A percentile compares a stretch with the other conserved stretches of the same genome.
Evolutionary conservation across 2,888 invertebrate genomes (phyloP).

Genomic region (Hypena proboscidalis): DNA sequence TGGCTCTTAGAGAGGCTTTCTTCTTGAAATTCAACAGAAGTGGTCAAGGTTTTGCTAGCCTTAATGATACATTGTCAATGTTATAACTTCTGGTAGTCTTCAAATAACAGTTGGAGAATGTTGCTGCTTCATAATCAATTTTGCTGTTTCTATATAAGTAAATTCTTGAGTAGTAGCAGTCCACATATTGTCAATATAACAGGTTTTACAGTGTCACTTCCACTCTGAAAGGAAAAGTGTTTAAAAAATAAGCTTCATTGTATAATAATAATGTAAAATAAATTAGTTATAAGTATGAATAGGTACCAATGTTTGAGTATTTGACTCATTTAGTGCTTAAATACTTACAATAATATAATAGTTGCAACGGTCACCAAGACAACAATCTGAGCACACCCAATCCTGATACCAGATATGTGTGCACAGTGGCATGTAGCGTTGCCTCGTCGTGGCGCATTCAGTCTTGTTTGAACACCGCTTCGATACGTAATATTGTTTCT

Average conservation of each 20-base stretch:
- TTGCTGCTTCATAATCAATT: too few species aligned
- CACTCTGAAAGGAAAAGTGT: slow-evolving; percentile 61
- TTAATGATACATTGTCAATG: too few species aligned
- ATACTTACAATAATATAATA: slow-evolving; percentile 96
- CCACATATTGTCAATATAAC: slow-evolving; percentile 40
- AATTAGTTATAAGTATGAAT: background rate
- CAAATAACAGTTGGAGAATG: too few species aligned
- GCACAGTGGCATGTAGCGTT: slow-evolving; percentile 90
- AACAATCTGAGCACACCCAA: slow-evolving; percentile 98
- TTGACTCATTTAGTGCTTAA: background rate
- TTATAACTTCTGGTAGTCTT: too few species aligned
- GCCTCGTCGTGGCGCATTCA: slow-evolving; percentile 90
- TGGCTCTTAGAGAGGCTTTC: too few species aligned
- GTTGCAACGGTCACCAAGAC: slow-evolving; percentile 97
- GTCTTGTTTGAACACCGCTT: slow-evolving; percentile 94
- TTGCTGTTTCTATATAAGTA: slow-evolving; percentile 15
- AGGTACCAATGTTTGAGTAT: background rate
- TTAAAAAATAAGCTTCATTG: background rate
- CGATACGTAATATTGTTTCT: slow-evolving; percentile 96
- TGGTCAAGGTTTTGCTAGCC: too few species aligned
- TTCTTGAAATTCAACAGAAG: too few species aligned
- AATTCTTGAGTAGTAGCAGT: slow-evolving; percentile 30
- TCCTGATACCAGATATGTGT: slow-evolving; percentile 98
- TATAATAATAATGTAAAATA: too few species aligned
- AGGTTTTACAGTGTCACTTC: slow-evolving; percentile 49